Evolutionary conservation across 1,140 invertebrate genomes (phyloP).

Genomic region (Drosophila yakuba): DNA sequence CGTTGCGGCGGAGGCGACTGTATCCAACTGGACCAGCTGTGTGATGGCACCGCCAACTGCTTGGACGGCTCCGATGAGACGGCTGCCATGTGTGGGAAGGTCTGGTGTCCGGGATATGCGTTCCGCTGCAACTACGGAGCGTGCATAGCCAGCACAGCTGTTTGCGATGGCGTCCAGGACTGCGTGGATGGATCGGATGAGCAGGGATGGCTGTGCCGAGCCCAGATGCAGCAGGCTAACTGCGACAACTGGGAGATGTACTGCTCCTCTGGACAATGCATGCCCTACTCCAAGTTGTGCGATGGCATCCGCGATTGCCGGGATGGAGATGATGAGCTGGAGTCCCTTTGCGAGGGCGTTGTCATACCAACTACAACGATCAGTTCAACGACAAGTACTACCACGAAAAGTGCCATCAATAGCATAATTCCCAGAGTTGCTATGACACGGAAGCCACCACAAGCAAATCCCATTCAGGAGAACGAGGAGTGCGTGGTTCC

Average conservation of each 20-base stretch:
- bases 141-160: conserved; percentile 86
- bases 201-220: conserved; percentile 38
- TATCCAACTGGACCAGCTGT: conserved; percentile 71
- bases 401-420: background rate
- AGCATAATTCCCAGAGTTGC: background rate
- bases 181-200: conserved; percentile 89
- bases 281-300: conserved; percentile 41
- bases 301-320: conserved; percentile 31
- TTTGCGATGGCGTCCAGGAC: conserved; percentile 87
- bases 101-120: conserved; percentile 83
- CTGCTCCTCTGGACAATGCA: conserved; percentile 41
- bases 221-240: conserved; percentile 45
- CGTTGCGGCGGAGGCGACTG: conserved; percentile 35
- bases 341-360: conserved; percentile 23
- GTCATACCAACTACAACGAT: background rate
- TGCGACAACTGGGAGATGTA: conserved; percentile 48
- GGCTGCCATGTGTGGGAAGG: conserved; percentile 80
- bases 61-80: conserved; percentile 87
- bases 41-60: conserved; percentile 86
- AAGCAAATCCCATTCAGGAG: background rate
- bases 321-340: conserved; percentile 34
- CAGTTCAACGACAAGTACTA: background rate
- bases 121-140: conserved; percentile 88
- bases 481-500: conserved; percentile 21
- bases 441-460: background rate